Base-by-base conservation (phyloP, 1,140 invertebrate species). In the Penaeus chinensis region DNA sequence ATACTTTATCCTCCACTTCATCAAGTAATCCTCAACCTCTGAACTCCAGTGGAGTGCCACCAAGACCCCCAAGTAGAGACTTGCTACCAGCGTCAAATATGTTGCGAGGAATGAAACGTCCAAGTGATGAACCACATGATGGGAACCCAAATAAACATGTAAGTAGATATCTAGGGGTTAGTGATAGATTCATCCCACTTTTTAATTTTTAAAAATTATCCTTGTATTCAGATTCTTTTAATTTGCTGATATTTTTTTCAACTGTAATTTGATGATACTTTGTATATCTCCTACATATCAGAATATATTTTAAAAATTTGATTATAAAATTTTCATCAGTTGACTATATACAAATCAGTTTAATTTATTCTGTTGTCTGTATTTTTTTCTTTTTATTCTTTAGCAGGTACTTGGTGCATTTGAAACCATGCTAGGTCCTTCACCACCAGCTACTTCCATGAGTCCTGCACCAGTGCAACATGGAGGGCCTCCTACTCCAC, bases 131-230 rank as follows among this genome's bases (percentile, higher is more conserved):
- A 76, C 85, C 88, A 16, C 90, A 90, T 74, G 90, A 90, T 60
- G 90, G 90, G 24, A 90, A 90, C 65, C 90, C 90, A 11, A 87
- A 69, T 82, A 90, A 90, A 80, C 90, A 90, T 80, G 89, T 89
- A 85, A 63, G 27, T 42, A 16, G 27, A 54, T 80, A 0, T 37
- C 19, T 79, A 16, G 18, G 20, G n/a, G 24, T 19, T 10, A 22
- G 18, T 80, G 24, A 47, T 61, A 18, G 22, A 19, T 54, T 54
- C 20, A 22, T 18, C 27, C 5, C 4, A 10, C 8, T 32, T 79
- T 79, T n/a, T 79, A 1, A 79, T 60, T 5, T 8, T 79, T 78
- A 60, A 32, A 3, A 78, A 4, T 1, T 79, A 22, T 60, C 22
- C 5, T 74, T 74, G 22, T 24, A 71, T 18, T 10, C 32, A 71